Evolutionary conservation across 2,113 vertebrate genomes (phyloP).

Genomic region (Amblyornis subalaris): DNA sequence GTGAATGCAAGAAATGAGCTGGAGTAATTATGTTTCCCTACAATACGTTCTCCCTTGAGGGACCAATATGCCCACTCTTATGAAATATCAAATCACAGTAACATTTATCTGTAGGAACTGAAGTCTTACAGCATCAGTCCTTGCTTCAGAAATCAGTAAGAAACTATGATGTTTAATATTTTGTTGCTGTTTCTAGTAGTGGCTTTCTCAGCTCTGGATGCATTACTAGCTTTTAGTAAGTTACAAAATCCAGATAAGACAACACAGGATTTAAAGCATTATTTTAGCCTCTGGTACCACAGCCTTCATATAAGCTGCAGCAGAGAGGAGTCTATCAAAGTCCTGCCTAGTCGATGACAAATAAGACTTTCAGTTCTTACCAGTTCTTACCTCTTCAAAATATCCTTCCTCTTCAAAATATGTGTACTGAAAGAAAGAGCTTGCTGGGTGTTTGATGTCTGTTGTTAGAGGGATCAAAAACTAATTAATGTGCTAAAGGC

Average conservation of each 20-base stretch:
- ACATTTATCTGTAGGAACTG: constrained; percentile 33
- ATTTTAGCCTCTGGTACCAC: background rate
- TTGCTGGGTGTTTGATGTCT: background rate
- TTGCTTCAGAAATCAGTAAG: background rate
- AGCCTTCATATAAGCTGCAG: background rate
- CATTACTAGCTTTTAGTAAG: background rate
- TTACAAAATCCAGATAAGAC: constrained; percentile 3
- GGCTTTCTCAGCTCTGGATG: background rate
- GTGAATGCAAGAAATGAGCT: background rate
- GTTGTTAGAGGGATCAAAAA: background rate
- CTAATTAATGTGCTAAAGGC: background rate
- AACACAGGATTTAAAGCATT: background rate
- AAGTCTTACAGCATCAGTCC: background rate
- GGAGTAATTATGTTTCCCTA: constrained; percentile 8
- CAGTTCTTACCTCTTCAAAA: background rate
- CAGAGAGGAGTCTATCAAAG: background rate
- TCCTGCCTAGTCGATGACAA: background rate
- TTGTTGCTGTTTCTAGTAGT: background rate
- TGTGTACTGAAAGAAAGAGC: background rate
- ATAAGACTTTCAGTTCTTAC: background rate
- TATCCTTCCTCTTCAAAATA: background rate
- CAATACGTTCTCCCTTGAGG: background rate
- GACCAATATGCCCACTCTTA: background rate
- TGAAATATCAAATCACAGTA: constrained; percentile 26
- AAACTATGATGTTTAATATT: constrained; percentile 17